A percentile compares a stretch with the other conserved stretches of the same genome.
Conservation (phyloP, 1,140 invertebrate genomes). For the Brachionus calyciflorus region DNA sequence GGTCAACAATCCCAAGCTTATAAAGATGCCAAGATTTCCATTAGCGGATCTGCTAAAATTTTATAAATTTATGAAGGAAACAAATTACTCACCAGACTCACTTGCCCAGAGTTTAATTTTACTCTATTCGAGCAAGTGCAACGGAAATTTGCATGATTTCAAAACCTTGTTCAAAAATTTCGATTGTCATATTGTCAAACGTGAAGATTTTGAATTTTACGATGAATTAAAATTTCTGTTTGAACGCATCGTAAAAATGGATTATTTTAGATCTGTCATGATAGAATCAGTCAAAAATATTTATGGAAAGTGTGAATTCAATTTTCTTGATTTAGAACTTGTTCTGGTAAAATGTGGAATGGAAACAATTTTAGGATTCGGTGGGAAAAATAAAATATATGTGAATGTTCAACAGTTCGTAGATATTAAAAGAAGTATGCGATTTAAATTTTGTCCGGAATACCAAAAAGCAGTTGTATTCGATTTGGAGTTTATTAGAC, state of each 20-base stretch:
- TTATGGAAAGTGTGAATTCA: neutral
- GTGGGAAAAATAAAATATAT: constrained; percentile 16
- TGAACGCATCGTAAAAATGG: neutral
- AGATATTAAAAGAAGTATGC: neutral
- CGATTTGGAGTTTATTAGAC: constrained; percentile 2
- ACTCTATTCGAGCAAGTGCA: constrained; percentile 18
- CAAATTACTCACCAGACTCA: neutral
- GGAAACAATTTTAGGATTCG: neutral
- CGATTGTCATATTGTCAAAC: neutral
- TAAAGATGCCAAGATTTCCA: neutral
- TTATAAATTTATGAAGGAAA: constrained; percentile 1
- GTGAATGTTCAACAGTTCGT: constrained; percentile 1
- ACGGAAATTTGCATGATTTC: neutral
- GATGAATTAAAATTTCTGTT: neutral
- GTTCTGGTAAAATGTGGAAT: neutral
- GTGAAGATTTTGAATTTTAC: neutral
- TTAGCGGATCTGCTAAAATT: neutral
- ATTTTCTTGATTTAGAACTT: neutral
- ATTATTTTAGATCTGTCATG: neutral
- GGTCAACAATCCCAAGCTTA: neutral
- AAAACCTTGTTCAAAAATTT: neutral
- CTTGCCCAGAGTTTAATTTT: constrained; percentile 10
- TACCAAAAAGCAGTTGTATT: constrained; percentile 15
- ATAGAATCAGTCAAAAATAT: constrained; percentile 1
- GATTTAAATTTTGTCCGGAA: neutral